phyloP scores from a whole-genome alignment of 2,113 vertebrate species.

The Xiphophorus hellerii region DNA sequence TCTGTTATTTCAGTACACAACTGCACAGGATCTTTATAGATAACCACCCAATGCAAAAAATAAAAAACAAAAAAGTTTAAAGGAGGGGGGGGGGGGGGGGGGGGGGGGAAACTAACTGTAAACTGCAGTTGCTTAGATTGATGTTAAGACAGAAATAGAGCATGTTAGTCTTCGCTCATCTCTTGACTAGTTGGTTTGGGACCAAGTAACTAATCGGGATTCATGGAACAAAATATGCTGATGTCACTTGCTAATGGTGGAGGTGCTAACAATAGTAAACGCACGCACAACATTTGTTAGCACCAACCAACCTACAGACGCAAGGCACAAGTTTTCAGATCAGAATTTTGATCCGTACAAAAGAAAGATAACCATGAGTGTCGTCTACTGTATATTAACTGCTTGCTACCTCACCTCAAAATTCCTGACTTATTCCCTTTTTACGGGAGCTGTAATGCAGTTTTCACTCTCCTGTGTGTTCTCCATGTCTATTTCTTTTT shows the following conservation, averaged over 20 bases:
- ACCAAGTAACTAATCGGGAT: too few relatives aligned
- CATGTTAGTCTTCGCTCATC: too few relatives aligned
- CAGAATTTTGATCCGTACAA: background rate
- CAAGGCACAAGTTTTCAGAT: background rate
- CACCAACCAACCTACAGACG: background rate
- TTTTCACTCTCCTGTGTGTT: background rate
- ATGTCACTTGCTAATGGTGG: background rate
- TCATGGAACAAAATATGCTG: background rate
- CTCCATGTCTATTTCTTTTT: background rate
- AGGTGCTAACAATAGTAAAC: too few relatives aligned
- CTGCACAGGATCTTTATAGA: too few relatives aligned
- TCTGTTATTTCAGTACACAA: too few relatives aligned
- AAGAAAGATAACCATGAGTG: background rate
- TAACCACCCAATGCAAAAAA: too few relatives aligned
- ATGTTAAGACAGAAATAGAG: too few relatives aligned
- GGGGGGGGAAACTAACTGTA: too few relatives aligned
- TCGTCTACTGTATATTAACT: background rate
- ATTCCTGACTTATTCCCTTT: background rate
- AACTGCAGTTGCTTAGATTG: too few relatives aligned
- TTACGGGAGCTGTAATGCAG: background rate
- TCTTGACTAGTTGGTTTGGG: too few relatives aligned
- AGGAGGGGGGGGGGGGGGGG: too few relatives aligned
- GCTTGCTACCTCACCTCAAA: background rate
- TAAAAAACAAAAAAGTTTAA: too few relatives aligned
- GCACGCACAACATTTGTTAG: background rate